A percentile compares a stretch with the other conserved stretches of the same genome.
Evolutionary conservation across 2,888 invertebrate species (phyloP).

Genomic region (Luperina testacea): DNA sequence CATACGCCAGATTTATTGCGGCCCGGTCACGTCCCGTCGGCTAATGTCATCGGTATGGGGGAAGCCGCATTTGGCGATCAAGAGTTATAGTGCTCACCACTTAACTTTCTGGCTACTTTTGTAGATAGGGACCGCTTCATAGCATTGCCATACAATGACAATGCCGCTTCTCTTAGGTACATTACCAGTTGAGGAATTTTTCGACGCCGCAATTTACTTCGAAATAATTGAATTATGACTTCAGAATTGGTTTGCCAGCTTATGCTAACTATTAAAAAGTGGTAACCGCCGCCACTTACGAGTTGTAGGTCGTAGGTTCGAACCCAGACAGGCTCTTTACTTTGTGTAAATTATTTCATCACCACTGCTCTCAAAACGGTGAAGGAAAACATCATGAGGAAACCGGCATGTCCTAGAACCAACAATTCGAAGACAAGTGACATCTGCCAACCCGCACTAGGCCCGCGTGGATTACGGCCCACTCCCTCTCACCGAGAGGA

Average conservation of each 20-base stretch:
- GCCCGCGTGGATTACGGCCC: too few species aligned
- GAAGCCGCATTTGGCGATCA: conserved; percentile 69
- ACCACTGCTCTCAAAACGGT: too few species aligned
- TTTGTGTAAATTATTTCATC: too few species aligned
- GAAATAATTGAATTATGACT: not conserved
- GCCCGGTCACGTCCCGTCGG: conserved; percentile 73
- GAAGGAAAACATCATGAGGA: too few species aligned
- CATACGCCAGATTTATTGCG: conserved; percentile 65
- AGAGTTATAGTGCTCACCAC: conserved; percentile 75
- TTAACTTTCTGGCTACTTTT: conserved; percentile 57
- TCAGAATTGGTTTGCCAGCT: not conserved
- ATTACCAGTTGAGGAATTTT: not conserved
- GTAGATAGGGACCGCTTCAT: not conserved
- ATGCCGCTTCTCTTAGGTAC: not conserved
- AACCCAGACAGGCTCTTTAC: too few species aligned
- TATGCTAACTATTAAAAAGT: not conserved
- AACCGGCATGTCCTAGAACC: too few species aligned
- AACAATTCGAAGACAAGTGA: too few species aligned
- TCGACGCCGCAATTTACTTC: not conserved
- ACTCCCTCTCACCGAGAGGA: too few species aligned
- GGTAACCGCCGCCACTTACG: too few species aligned
- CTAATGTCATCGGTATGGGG: conserved; percentile 71
- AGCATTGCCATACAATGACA: not conserved
- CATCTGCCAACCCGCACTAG: too few species aligned
- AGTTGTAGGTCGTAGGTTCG: too few species aligned